Base-by-base conservation (phyloP, 2,888 invertebrate species). In the Altica lythri region DNA sequence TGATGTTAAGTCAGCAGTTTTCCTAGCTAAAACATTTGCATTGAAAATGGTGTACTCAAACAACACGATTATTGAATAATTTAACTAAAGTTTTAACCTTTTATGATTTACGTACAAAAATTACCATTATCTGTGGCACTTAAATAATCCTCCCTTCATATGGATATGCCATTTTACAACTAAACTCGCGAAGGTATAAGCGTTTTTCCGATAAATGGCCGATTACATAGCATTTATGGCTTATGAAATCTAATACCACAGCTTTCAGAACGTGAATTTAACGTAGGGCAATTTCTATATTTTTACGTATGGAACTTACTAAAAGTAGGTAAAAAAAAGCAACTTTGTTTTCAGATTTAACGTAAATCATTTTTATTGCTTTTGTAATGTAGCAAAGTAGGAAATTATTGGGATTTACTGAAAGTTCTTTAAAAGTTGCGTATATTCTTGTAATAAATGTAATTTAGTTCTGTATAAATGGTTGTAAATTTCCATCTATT, bases 191-290 rank as follows among this genome's bases (percentile, higher is more conserved):
- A 49, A 49, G 40, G 40, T 40, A 49, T 49, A 49, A 49, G 49
- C 49, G 49, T 49, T 49, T 49, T 49, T 30, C 22, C 49, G 32
- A 49, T 49, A 49, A 49, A 49, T 49, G 49, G 49, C 40, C 49
- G 49, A 49, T 49, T 49, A 49, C 49, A 42, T 19, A 32, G 49
- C 49, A 49, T 49, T 49, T 49, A 49, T 49, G 30, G 49, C 49
- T 49, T 49, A 49, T 49, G 49, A 49, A 49, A 49, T 49, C 40
- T 49, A 49, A 49, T 49, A 49, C 49, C 30, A 25, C 32, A 10
- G 40, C 48, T 40, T 49, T 49, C 19, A 49, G 48, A 42, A 37
- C 18, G 37, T 14, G 37, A 38, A 42, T 19, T 40, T 40, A 19
- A 40, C 49, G 29, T 49, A 22, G 40, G 12, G 29, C 12, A 14